Base-by-base conservation (phyloP, 1,140 invertebrate species). In the Fopius arisanus region DNA sequence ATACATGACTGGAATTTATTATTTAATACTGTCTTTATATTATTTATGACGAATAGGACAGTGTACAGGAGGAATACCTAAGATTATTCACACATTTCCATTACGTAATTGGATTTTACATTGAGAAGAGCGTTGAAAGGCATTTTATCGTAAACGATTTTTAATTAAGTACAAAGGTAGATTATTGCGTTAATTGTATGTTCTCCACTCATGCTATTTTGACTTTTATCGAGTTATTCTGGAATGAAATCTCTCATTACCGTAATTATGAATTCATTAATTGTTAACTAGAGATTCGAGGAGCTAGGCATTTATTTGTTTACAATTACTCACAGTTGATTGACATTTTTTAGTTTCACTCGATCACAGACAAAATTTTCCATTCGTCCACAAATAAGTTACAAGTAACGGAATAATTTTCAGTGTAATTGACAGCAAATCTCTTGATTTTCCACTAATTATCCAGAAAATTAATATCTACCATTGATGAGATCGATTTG, bases 111-210 rank as follows among this genome's bases (percentile, higher is more conserved):
- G 26, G 23, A 59, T 59, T 3, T 59, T 59, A 5, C 54, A 59
- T 59, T 59, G 54, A 59, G 19, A 59, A 59, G 54, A 59, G 54
- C 26, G 21, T 23, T 59, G 54, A 26, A 26, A 59, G 54, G 19
- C 54, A 59, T 26, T 59, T 59, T 12, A 26, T 59, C 7, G 26
- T 59, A 48, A 48, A 48, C 26, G 6, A 5, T 26, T 21, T 5
- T 59, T 59, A 59, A 28, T 59, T 59, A 48, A 59, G 54, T 59
- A 59, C 54, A 59, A 59, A 59, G 54, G 23, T 59, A 28, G 23
- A 59, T 59, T 21, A 59, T 59, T 59, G 14, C 54, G 23, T 59
- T 59, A 59, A 59, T 59, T 9, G 10, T 59, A n/a, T n/a, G n/a
- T 59, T 14, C 54, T 59, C 54, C 54, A 48, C 54, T 59, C 23